phyloP scores from a whole-genome alignment of 2,113 vertebrate species.

The Malurus elegans region DNA sequence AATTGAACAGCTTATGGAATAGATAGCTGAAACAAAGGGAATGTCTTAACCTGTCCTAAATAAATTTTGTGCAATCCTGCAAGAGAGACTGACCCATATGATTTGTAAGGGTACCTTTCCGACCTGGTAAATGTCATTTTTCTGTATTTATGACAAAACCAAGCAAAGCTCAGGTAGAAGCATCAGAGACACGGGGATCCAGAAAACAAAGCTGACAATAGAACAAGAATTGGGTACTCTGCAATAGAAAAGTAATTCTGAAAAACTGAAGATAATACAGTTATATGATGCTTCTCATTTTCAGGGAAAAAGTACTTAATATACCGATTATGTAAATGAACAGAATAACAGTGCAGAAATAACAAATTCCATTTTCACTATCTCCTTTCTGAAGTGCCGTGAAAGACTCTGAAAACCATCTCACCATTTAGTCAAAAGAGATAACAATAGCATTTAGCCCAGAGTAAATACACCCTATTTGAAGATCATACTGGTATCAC shows the following conservation, averaged over 20 bases:
- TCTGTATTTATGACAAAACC: background rate
- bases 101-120: background rate
- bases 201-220: background rate
- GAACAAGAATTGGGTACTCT: background rate
- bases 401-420: background rate
- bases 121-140: background rate
- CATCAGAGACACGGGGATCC: background rate
- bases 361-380: background rate
- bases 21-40: background rate
- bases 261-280: background rate
- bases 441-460: background rate
- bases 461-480: slow-evolving; percentile 5
- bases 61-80: background rate
- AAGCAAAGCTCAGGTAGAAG: background rate
- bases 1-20: background rate
- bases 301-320: background rate
- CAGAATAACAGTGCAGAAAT: background rate
- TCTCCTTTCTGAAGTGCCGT: background rate
- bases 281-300: background rate
- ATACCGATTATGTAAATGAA: background rate
- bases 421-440: background rate
- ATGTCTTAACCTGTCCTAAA: background rate
- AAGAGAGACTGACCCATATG: background rate
- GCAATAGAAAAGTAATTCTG: background rate
- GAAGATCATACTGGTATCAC: background rate